Evolutionary conservation across 2,888 invertebrate genomes (phyloP).

Genomic region (Sphaerophoria rueppellii): DNA sequence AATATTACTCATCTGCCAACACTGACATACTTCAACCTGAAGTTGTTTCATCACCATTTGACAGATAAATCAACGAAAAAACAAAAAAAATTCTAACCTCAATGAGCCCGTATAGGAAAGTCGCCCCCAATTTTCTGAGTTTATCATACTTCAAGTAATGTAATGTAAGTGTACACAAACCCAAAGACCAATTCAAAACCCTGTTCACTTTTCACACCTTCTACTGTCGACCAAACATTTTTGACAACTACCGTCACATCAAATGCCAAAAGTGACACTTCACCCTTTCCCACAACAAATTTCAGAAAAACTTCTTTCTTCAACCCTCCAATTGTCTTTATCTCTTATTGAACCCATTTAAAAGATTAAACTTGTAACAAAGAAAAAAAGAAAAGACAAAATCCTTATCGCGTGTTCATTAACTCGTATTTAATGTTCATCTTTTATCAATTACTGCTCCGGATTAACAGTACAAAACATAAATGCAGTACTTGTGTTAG

Average conservation of each 20-base stretch:
- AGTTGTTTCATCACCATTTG: too few relatives aligned
- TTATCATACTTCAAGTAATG: not conserved
- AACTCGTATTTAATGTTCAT: slow-evolving; percentile 55
- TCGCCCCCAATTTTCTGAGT: too few relatives aligned
- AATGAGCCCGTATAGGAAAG: too few relatives aligned
- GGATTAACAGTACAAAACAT: slow-evolving; percentile 36
- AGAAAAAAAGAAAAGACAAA: not conserved
- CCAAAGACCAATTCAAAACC: not conserved
- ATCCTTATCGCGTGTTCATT: slow-evolving; percentile 20
- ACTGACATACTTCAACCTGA: too few relatives aligned
- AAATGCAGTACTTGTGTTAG: slow-evolving; percentile 54
- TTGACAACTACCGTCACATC: not conserved
- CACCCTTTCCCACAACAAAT: not conserved
- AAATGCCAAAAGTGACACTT: slow-evolving; percentile 23
- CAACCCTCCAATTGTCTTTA: not conserved
- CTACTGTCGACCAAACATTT: slow-evolving; percentile 22
- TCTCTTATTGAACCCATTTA: not conserved
- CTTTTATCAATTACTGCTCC: slow-evolving; percentile 50
- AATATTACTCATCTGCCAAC: too few relatives aligned
- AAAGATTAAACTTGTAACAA: slow-evolving; percentile 11
- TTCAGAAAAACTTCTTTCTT: slow-evolving; percentile 1
- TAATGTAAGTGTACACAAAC: not conserved
- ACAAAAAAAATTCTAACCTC: too few relatives aligned
- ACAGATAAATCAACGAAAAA: too few relatives aligned
- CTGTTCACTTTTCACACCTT: not conserved